These are phyloP conservation scores for Eupeodes corollae DNA, from an alignment of 1,140 invertebrate genomes.

Conservation along the genomic window DNA sequence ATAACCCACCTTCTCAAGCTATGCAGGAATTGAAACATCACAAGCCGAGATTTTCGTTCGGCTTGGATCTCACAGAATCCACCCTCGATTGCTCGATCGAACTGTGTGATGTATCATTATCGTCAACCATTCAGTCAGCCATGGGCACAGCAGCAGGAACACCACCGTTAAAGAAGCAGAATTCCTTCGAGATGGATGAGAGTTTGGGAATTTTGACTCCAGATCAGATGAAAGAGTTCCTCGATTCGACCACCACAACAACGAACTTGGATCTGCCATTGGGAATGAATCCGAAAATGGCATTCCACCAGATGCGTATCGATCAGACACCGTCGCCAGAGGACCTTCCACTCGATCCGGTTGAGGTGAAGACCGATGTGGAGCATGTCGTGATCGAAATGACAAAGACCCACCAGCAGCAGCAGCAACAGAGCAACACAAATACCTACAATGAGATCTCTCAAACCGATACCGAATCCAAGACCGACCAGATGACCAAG, in stretches of 20 bases:
- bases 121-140: constrained; percentile 10
- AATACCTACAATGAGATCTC: constrained; percentile 35
- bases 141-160: constrained; percentile 11
- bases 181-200: constrained; percentile 64
- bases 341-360: constrained; percentile 64
- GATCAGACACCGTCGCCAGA: constrained; percentile 71
- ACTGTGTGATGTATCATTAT: constrained; percentile 27
- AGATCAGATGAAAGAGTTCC: constrained; percentile 62
- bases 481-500: constrained; percentile 45
- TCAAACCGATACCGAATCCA: constrained; percentile 42
- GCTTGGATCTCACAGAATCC: constrained; percentile 26
- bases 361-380: constrained; percentile 40
- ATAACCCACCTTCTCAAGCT: neutral
- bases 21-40: constrained; percentile 7
- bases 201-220: constrained; percentile 74
- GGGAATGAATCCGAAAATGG: constrained; percentile 11
- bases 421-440: constrained; percentile 6
- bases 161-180: constrained; percentile 51
- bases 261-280: constrained; percentile 47
- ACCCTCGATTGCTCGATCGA: constrained; percentile 33
- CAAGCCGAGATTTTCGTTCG: constrained; percentile 29
- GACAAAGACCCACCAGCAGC: constrained; percentile 1
- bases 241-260: constrained; percentile 34
- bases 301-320: constrained; percentile 39
- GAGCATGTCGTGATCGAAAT: constrained; percentile 38